phyloP scores from a whole-genome alignment of 1,140 invertebrate genomes.

The Drosophila pseudoobscura region DNA sequence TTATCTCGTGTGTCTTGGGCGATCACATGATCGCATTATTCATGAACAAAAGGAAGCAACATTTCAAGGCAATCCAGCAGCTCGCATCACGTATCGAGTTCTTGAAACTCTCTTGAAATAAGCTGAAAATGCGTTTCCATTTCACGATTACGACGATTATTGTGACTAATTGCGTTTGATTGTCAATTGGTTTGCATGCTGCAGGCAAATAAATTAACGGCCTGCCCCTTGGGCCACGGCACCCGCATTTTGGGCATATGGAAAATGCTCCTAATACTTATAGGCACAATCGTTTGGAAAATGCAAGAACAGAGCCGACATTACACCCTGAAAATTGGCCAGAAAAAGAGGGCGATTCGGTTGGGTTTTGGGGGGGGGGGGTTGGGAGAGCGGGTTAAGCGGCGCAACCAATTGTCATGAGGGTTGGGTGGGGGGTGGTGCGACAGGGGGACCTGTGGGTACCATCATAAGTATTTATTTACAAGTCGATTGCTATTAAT shows the following conservation, averaged over 20 bases:
- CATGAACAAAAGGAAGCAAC: constrained; percentile 8
- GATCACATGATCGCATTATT: constrained; percentile 18
- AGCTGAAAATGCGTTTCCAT: constrained; percentile 59
- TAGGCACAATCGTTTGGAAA: constrained; percentile 15
- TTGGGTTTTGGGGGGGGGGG: constrained; percentile 14
- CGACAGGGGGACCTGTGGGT: constrained; percentile 50
- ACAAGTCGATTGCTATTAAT: constrained; percentile 70
- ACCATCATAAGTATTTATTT: constrained; percentile 53
- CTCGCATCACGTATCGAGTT: constrained; percentile 11
- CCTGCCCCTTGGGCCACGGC: constrained; percentile 2
- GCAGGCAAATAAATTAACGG: constrained; percentile 81
- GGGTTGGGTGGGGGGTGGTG: background rate
- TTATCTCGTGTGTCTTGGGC: constrained; percentile 17
- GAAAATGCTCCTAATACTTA: constrained; percentile 45
- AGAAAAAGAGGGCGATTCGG: background rate
- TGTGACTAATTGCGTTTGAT: constrained; percentile 79
- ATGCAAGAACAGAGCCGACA: constrained; percentile 21
- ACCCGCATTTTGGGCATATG: constrained; percentile 67
- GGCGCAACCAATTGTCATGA: constrained; percentile 39
- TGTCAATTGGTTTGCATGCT: constrained; percentile 82
- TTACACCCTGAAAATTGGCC: background rate
- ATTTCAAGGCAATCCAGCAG: constrained; percentile 26
- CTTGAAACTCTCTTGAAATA: constrained; percentile 19
- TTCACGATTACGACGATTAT: constrained; percentile 41
- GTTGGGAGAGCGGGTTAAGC: constrained; percentile 66